phyloP scores from a whole-genome alignment of 2,113 vertebrate genomes.

The Acrocephalus arundinaceus region DNA sequence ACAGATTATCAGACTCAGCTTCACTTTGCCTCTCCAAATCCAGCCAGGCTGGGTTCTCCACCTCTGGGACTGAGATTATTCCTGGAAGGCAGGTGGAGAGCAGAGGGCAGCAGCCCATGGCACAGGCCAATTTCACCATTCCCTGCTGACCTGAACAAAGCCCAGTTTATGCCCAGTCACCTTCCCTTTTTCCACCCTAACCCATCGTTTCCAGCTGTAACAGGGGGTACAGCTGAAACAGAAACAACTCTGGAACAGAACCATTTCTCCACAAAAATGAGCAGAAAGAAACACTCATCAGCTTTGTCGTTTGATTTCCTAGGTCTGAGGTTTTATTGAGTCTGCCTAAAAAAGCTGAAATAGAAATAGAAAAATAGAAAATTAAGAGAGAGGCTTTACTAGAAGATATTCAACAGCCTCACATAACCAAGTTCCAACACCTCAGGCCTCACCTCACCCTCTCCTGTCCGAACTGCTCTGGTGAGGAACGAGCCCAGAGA shows the following conservation, averaged over 20 bases:
- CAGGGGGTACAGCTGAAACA: neutral
- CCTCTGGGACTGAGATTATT: neutral
- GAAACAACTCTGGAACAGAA: neutral
- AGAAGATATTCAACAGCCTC: fast-evolving
- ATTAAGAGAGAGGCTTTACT: neutral
- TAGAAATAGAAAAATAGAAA: neutral
- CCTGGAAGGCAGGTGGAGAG: neutral
- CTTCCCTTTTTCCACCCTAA: neutral
- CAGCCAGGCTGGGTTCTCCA: neutral
- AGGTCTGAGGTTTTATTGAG: neutral
- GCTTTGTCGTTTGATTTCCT: neutral
- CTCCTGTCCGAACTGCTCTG: neutral
- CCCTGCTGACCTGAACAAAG: neutral
- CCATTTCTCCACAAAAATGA: fast-evolving
- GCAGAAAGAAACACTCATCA: neutral
- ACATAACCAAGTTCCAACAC: fast-evolving
- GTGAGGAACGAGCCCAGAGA: neutral
- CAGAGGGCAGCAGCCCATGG: neutral
- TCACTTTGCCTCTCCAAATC: neutral
- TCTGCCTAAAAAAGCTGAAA: neutral
- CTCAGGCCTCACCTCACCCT: neutral
- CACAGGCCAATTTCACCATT: fast-evolving
- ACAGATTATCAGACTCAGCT: fast-evolving
- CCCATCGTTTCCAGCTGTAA: neutral
- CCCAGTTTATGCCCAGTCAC: neutral